Conservation (phyloP, 2,113 vertebrate species). For the Pholis gunnellus region DNA sequence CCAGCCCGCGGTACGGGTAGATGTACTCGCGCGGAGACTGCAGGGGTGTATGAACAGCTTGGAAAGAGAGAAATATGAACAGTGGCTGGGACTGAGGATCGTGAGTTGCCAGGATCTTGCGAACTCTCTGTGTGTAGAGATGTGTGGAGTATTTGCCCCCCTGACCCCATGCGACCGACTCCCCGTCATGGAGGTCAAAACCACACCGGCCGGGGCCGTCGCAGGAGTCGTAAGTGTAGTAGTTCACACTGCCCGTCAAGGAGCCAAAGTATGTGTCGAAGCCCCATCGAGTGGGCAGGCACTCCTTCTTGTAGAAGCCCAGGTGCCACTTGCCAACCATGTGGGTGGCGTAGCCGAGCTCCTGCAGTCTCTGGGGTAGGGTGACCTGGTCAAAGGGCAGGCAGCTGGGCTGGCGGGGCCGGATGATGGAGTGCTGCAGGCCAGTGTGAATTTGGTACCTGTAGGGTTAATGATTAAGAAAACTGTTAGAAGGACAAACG, state of each 20-base stretch:
- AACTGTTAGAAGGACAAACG: not conserved
- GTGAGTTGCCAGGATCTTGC: slow-evolving; percentile 92
- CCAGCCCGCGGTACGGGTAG: slow-evolving; percentile 91
- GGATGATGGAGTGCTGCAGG: slow-evolving; percentile 98
- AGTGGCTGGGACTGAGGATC: slow-evolving; percentile 88
- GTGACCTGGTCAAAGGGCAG: slow-evolving; percentile 94
- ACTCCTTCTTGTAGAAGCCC: slow-evolving; percentile 97
- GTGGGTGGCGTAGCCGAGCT: slow-evolving; percentile 95
- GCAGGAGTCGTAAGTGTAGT: slow-evolving; percentile 95
- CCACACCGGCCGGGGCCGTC: slow-evolving; percentile 92
- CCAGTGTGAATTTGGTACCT: slow-evolving; percentile 99
- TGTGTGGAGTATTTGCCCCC: slow-evolving; percentile 95
- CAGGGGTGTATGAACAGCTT: slow-evolving; percentile 94
- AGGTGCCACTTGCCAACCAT: slow-evolving; percentile 99
- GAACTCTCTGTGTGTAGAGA: slow-evolving; percentile 92
- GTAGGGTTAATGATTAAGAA: slow-evolving; percentile 10
- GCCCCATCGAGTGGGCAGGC: slow-evolving; percentile 94
- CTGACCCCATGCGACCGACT: slow-evolving; percentile 92
- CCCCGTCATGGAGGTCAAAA: slow-evolving; percentile 94
- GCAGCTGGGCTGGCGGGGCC: slow-evolving; percentile 95
- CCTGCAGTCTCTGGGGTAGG: slow-evolving; percentile 93
- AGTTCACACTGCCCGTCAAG: slow-evolving; percentile 95
- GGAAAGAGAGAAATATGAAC: slow-evolving; percentile 97
- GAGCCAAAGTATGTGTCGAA: slow-evolving; percentile 97
- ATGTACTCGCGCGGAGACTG: slow-evolving; percentile 95